These are phyloP conservation scores for Reticulitermes speratus DNA, from an alignment of 1,140 invertebrate genomes.

Conservation along the genomic window DNA sequence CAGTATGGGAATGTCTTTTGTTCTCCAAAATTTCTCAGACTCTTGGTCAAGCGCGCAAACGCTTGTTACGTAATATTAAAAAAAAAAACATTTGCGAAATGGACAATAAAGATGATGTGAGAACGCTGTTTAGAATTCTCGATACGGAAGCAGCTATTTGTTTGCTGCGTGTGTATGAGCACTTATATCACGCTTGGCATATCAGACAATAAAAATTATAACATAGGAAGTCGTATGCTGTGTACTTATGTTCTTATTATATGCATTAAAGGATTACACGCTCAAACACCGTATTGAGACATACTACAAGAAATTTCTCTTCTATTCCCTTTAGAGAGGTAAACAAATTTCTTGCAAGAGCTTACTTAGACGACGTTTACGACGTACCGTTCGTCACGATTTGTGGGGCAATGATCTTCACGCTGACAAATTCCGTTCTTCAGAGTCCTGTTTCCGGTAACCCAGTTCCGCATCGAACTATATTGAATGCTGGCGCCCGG, in stretches of 20 bases:
- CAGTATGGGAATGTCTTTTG: neutral
- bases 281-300: neutral
- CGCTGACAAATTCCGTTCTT: too few species aligned
- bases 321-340: neutral
- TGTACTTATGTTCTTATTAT: neutral
- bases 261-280: neutral
- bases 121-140: neutral
- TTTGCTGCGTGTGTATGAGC: neutral
- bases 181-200: neutral
- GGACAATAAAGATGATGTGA: neutral
- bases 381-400: neutral
- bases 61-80: neutral
- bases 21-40: neutral
- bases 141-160: neutral
- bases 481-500: too few species aligned
- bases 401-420: too few species aligned
- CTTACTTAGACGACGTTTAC: too few species aligned
- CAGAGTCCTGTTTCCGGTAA: too few species aligned
- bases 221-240: neutral
- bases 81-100: neutral
- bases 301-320: neutral
- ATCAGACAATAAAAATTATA: conserved; percentile 8
- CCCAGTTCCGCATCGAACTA: too few species aligned
- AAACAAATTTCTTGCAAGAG: too few species aligned
- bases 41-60: neutral